phyloP scores from a whole-genome alignment of 2,888 invertebrate genomes.

The Crematogaster levior region DNA sequence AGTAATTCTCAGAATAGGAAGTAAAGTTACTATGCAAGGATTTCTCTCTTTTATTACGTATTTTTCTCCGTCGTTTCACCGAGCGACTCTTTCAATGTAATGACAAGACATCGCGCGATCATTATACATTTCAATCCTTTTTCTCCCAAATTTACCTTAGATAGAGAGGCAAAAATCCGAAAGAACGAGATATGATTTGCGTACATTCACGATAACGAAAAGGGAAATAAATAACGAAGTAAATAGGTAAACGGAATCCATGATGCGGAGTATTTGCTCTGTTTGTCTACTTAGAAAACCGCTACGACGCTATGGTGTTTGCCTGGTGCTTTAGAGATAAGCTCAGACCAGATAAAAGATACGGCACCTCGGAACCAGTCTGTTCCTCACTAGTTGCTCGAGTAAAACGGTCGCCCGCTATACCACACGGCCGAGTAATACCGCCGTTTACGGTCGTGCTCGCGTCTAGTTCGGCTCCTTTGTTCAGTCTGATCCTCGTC shows the following conservation, averaged over 20 bases:
- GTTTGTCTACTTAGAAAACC: slow-evolving; percentile 7
- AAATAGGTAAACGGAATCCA: not conserved
- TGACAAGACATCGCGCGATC: not conserved
- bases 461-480: slow-evolving; percentile 51
- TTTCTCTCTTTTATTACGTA: slow-evolving; percentile 8
- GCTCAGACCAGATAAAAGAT: slow-evolving; percentile 37
- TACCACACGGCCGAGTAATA: not conserved
- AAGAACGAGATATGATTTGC: not conserved
- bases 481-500: slow-evolving; percentile 63
- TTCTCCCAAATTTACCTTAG: not conserved
- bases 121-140: not conserved
- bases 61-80: not conserved
- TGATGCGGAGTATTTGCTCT: not conserved
- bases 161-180: not conserved
- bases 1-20: slow-evolving; percentile 10
- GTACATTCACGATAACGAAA: not conserved
- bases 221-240: not conserved
- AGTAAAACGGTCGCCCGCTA: slow-evolving; percentile 24
- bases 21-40: not conserved
- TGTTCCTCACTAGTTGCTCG: slow-evolving; percentile 40
- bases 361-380: slow-evolving; percentile 48
- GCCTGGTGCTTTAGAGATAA: slow-evolving; percentile 27
- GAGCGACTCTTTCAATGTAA: not conserved
- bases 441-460: slow-evolving; percentile 47
- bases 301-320: slow-evolving; percentile 8